phyloP scores from a whole-genome alignment of 2,888 invertebrate genomes.

The Taenaris catops region DNA sequence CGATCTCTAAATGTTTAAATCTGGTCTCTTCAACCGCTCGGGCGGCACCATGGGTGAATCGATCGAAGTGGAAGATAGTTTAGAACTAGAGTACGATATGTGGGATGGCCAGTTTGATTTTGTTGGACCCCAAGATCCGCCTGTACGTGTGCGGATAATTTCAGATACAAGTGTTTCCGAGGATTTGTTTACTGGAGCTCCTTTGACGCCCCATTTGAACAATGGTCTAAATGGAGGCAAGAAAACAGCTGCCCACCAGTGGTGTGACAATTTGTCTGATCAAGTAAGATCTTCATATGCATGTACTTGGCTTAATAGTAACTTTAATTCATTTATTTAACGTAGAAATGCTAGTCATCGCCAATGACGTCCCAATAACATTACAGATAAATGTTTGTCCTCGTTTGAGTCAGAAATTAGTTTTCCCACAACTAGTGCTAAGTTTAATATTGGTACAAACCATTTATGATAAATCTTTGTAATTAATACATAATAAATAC shows the following conservation, averaged over 20 bases:
- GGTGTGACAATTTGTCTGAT: conserved; percentile 81
- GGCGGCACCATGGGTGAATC: conserved; percentile 65
- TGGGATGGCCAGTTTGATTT: conserved; percentile 95
- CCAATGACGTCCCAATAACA: conserved; percentile 9
- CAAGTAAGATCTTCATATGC: conserved; percentile 83
- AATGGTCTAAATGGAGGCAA: conserved; percentile 76
- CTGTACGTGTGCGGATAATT: conserved; percentile 53
- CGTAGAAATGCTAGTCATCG: not conserved
- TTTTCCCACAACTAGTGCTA: no score
- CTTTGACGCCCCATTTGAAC: conserved; percentile 64
- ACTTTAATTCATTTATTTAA: no score
- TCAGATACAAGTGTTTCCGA: conserved; percentile 65
- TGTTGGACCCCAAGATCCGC: conserved; percentile 81
- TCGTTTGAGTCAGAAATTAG: conserved; percentile 18
- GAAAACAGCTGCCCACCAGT: conserved; percentile 76
- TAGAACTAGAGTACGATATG: conserved; percentile 91
- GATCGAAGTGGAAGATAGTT: conserved; percentile 75
- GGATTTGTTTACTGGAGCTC: conserved; percentile 68
- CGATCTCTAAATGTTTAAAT: conserved; percentile 65
- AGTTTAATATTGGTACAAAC: no score
- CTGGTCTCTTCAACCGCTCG: conserved; percentile 64
- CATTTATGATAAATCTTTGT: no score
- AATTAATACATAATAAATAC: no score
- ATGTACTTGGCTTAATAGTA: no score
- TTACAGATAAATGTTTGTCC: conserved; percentile 8